phyloP scores from a whole-genome alignment of 2,113 vertebrate genomes.

The Atherinomorus stipes region DNA sequence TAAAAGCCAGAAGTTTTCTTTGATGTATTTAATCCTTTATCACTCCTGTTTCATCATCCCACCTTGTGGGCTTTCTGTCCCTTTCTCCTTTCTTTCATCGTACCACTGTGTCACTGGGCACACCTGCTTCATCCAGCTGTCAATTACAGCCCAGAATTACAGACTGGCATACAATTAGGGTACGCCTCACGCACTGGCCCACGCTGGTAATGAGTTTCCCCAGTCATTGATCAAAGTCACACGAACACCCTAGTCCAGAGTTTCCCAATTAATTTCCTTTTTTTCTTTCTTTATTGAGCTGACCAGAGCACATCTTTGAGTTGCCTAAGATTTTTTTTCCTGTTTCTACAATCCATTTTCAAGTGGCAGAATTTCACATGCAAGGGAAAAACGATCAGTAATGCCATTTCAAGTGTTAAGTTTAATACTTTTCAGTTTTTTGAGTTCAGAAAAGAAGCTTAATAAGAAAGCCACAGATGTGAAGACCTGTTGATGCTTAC shows the following conservation, averaged over 20 bases:
- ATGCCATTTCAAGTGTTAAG: background rate
- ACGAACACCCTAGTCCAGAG: constrained; percentile 65
- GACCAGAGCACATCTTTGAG: constrained; percentile 40
- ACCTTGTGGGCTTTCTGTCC: constrained; percentile 55
- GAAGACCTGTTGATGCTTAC: too few relatives aligned
- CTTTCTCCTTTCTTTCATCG: constrained; percentile 55
- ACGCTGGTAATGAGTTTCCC: constrained; percentile 82
- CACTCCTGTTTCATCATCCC: constrained; percentile 23
- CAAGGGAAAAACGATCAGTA: background rate
- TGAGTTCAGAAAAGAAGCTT: too few relatives aligned
- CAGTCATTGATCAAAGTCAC: constrained; percentile 86
- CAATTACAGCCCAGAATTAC: constrained; percentile 79
- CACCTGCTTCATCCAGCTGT: constrained; percentile 84
- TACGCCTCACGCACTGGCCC: constrained; percentile 70
- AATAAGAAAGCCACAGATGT: too few relatives aligned
- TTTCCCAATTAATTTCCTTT: constrained; percentile 75
- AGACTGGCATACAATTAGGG: constrained; percentile 79
- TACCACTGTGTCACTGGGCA: constrained; percentile 66
- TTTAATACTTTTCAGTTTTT: background rate
- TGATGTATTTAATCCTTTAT: constrained; percentile 19
- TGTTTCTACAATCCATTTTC: constrained; percentile 19
- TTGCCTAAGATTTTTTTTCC: constrained; percentile 21
- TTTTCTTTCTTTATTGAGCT: constrained; percentile 11
- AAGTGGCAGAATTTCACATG: constrained; percentile 14
- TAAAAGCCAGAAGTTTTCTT: background rate